Base-by-base conservation (phyloP, 2,113 vertebrate species). In the Dromaius novaehollandiae region DNA sequence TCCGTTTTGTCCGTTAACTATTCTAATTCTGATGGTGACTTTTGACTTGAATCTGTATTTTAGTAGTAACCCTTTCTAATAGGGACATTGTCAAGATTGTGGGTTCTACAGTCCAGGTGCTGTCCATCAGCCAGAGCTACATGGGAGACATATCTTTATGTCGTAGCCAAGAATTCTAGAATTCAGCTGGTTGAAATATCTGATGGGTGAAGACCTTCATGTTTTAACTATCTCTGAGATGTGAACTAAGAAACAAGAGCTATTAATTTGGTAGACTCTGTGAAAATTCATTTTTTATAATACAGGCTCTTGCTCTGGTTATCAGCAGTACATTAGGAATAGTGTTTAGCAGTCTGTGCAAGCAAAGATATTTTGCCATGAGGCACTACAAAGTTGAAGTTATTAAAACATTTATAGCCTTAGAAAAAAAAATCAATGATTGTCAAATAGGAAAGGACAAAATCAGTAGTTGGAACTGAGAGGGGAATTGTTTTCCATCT, bases 371-470 rank as follows among this genome's bases (percentile, higher is more conserved):
- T 97, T 96, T 97, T 95, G 92, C 96, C 90, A 96, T 36, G 53
- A 96, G 89, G 92, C 95, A 93, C 82, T 96, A 92, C 85, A 82
- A 93, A 96, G 77, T 92, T 94, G 93, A 97, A 96, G 93, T 95
- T 96, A 97, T 97, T 97, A 97, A 97, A 97, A 96, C 89, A 97
- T 97, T 96, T 97, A 95, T 95, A 86, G 88, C 90, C 89, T 70
- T 84, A 80, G 92, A 82, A 95, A 95, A 79, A 79, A 81, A 91
- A 96, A 93, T 93, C 89, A 96, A 61, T 96, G 89, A 95, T 93
- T 96, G 74, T 96, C 93, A 97, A 96, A 94, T 82, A 86, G 77
- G 76, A 91, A 92, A 86, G 94, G 94, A 96, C 71, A 82, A 89
- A 95, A 89, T 96, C 92, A 90, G 96, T 87, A 92, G 86, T 9